Percentiles rank a stretch among this genome's conserved stretches.
Conservation (phyloP, 2,888 invertebrate genomes). For the Euplexia lucipara region DNA sequence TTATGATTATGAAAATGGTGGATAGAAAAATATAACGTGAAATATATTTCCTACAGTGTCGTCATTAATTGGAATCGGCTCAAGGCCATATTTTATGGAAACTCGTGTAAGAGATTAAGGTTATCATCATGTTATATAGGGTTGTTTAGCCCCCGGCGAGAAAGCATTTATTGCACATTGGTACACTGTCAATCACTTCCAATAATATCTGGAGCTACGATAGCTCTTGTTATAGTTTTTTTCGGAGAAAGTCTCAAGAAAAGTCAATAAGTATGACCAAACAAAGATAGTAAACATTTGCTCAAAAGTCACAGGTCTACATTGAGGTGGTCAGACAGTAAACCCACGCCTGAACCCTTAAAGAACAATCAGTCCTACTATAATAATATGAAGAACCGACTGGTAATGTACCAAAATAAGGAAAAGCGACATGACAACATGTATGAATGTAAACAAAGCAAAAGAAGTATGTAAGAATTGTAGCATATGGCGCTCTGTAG, state of each 20-base stretch:
- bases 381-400: too few relatives aligned
- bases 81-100: neutral
- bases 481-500: too few relatives aligned
- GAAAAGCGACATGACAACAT: too few relatives aligned
- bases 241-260: neutral
- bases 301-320: too few relatives aligned
- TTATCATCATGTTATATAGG: constrained; percentile 2
- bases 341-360: too few relatives aligned
- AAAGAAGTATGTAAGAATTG: too few relatives aligned
- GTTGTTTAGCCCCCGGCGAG: neutral
- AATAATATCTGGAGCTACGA: neutral
- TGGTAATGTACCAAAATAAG: too few relatives aligned
- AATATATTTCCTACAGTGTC: constrained; percentile 4
- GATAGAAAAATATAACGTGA: neutral
- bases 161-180: neutral
- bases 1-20: constrained; percentile 30
- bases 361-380: too few relatives aligned
- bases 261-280: neutral
- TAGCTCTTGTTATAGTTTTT: neutral
- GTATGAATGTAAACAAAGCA: too few relatives aligned
- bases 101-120: constrained; percentile 29
- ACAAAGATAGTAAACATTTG: too few relatives aligned
- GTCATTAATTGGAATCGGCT: neutral
- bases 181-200: neutral
- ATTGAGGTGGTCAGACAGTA: too few relatives aligned